Evolutionary conservation across 2,888 invertebrate genomes (phyloP).

Genomic region (Drosophila barbarae): DNA sequence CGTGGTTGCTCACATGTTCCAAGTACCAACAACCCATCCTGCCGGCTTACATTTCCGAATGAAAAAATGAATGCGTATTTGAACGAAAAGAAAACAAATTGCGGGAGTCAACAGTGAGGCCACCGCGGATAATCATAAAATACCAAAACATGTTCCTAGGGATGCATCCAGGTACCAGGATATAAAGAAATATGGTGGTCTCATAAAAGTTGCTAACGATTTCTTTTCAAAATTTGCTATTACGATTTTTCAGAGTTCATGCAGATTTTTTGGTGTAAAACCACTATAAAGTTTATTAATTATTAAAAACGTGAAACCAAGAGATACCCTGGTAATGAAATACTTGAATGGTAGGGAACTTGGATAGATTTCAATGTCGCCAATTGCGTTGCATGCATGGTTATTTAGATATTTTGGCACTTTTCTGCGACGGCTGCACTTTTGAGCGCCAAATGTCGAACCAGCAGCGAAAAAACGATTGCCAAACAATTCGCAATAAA

Average conservation of each 20-base stretch:
- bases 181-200: not conserved
- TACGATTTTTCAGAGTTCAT: not conserved
- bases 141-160: not conserved
- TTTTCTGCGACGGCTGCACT: constrained; percentile 4
- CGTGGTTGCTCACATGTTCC: constrained; percentile 39
- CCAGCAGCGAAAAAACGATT: constrained; percentile 13
- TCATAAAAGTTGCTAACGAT: not conserved
- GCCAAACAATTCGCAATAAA: constrained; percentile 3
- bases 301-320: not conserved
- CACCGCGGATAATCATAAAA: not conserved
- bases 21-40: constrained; percentile 47
- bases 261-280: not conserved
- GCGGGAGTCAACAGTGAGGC: not conserved
- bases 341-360: not conserved
- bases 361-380: not conserved
- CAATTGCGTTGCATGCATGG: not conserved
- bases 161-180: not conserved
- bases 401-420: not conserved
- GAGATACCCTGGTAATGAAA: not conserved
- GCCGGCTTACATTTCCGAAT: not conserved
- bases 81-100: constrained; percentile 7
- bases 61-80: not conserved
- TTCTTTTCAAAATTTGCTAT: no score
- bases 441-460: constrained; percentile 47
- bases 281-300: not conserved